Base-by-base conservation (phyloP, 1,140 invertebrate genomes). In the Zophobas morio region DNA sequence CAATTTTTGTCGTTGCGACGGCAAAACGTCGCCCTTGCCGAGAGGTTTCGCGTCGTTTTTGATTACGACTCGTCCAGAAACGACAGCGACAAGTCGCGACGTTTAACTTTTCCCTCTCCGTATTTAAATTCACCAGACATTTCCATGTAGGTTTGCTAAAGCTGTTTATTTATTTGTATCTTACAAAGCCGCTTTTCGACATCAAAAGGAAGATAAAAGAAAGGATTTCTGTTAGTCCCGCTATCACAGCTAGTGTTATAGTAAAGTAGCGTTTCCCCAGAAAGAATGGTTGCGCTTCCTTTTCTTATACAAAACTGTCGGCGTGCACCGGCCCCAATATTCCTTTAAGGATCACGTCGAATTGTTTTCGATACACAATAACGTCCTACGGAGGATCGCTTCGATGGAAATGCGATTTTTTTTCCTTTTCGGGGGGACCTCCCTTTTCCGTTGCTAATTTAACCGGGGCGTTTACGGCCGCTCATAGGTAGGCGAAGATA, bases 141-240 rank as follows among this genome's bases (percentile, higher is more conserved):
- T 72, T 72, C 42, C 51, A 53, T 57, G 71, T 54, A 53, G 54
- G 49, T 56, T 74, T 57, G 49, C 53, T 47, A 54, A 74, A 74
- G 73, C 53, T 74, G 73, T 74, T 74, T 74, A 74, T 74, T 74
- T 74, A 74, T 74, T 74, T 74, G 73, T 60, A 57, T 74, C 56
- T 60, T 56, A 54, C 73, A 57, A 60, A 57, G 73, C 73, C 56
- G 49, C 53, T 53, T 54, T 54, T 57, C 73, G 73, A 74, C 73
- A 74, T 74, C 73, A 74, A 74, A 74, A 37, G 47, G 47, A 74
- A 57, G 73, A 74, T 74, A 74, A 74, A 74, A 74, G 53, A 46
- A 74, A 60, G 73, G 42, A 35, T 57, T 74, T 47, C 42, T 47
- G 42, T 74, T 57, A 60, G 56, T 47, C 49, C 34, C 53, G 73